A percentile compares a stretch with the other conserved stretches of the same genome.
Evolutionary conservation across 1,140 invertebrate species (phyloP).

Genomic region (Pseudomyrmex concolor): DNA sequence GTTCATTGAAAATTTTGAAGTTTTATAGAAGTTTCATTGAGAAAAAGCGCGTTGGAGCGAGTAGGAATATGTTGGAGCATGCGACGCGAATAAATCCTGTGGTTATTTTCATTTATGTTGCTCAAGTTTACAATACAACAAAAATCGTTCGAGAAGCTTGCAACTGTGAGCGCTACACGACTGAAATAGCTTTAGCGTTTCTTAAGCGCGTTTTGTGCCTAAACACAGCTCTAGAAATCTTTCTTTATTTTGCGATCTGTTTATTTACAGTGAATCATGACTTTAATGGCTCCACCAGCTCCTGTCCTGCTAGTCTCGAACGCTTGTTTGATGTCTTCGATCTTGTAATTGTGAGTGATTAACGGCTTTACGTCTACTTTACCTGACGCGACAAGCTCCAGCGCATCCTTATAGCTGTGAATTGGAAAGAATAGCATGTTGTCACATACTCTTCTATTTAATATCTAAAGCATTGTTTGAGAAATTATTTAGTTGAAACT

Average conservation of each 20-base stretch:
- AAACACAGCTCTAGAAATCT: no score
- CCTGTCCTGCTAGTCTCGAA: conserved; percentile 93
- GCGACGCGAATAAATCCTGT: no score
- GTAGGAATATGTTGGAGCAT: no score
- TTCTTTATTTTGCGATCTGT: neutral
- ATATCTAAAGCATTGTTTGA: neutral
- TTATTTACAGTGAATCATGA: conserved; percentile 94
- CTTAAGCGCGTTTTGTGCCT: no score
- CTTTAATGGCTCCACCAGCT: conserved; percentile 92
- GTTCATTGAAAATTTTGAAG: no score
- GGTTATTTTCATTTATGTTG: no score
- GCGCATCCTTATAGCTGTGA: conserved; percentile 92
- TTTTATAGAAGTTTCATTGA: no score
- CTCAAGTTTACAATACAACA: no score
- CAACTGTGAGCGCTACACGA: no score
- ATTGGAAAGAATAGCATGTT: conserved; percentile 22
- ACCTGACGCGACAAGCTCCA: conserved; percentile 93
- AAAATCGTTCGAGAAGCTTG: no score
- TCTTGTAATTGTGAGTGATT: conserved; percentile 95
- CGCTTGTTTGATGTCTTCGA: conserved; percentile 94
- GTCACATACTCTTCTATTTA: neutral
- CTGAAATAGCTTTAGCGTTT: no score
- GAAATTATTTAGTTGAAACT: conserved; percentile 66
- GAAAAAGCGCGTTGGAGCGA: no score
- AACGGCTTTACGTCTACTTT: conserved; percentile 94